Percentiles rank a stretch among this genome's conserved stretches.
Evolutionary conservation across 2,888 invertebrate genomes (phyloP).

Genomic region (Ectobius pallidus): DNA sequence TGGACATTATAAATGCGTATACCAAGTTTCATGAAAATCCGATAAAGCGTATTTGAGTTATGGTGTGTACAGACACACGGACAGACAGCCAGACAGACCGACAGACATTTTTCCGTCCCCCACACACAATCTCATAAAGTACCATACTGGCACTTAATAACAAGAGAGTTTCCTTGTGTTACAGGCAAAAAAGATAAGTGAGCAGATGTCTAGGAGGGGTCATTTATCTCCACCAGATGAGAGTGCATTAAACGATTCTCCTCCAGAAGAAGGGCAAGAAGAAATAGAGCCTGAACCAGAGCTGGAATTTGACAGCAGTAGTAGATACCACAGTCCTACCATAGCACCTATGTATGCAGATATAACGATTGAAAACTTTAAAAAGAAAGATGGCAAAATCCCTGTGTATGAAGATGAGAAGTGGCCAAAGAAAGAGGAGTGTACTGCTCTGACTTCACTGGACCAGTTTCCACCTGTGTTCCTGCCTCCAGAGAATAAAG

Average conservation of each 20-base stretch:
- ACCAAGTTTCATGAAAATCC: no score
- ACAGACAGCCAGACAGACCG: no score
- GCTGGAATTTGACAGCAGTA: slow-evolving; percentile 48
- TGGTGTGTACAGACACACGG: no score
- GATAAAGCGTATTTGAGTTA: no score
- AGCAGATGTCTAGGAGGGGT: slow-evolving; percentile 53
- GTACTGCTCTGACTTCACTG: slow-evolving; percentile 55
- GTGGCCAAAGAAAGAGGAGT: slow-evolving; percentile 62
- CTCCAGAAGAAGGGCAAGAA: slow-evolving; percentile 30
- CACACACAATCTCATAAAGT: no score
- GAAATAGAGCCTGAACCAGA: slow-evolving; percentile 43
- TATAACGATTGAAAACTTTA: neutral
- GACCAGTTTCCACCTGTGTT: slow-evolving; percentile 69
- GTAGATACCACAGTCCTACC: neutral
- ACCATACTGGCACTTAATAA: no score
- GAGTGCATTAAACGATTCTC: neutral
- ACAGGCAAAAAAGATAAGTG: slow-evolving; percentile 55
- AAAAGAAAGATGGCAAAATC: neutral
- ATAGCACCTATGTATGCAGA: neutral
- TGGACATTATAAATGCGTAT: no score
- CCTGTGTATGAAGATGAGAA: slow-evolving; percentile 58
- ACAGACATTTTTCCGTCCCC: no score
- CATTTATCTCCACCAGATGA: slow-evolving; percentile 43
- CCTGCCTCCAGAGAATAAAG: slow-evolving; percentile 79
- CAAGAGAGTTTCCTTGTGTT: no score